Evolutionary conservation across 1,140 invertebrate species (phyloP).

Genomic region (Drosophila pachea): DNA sequence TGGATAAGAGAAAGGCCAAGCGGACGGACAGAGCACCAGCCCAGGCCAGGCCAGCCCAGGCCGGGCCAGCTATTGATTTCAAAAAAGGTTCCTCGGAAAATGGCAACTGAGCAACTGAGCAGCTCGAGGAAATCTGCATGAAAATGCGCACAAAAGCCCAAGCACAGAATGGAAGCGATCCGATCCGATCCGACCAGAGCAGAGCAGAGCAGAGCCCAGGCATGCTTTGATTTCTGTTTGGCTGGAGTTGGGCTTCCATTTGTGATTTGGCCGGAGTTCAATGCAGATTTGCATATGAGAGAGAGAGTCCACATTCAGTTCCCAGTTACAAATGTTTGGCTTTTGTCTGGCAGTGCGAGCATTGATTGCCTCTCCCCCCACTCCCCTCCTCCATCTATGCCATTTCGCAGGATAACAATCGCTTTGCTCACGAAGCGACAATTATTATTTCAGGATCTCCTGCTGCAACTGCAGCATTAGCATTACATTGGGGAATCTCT

Average conservation of each 20-base stretch:
- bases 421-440: constrained; percentile 52
- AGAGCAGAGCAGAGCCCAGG: constrained; percentile 23
- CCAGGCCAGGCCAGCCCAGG: neutral
- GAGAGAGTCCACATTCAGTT: no score
- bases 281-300: constrained; percentile 45
- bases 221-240: constrained; percentile 25
- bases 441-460: constrained; percentile 50
- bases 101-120: constrained; percentile 38
- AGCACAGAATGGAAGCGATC: constrained; percentile 34
- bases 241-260: constrained; percentile 34
- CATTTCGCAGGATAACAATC: constrained; percentile 34
- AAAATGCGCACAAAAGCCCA: constrained; percentile 71
- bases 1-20: constrained; percentile 50
- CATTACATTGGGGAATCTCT: constrained; percentile 53
- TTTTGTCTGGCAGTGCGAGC: constrained; percentile 35
- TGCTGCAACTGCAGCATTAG: constrained; percentile 35
- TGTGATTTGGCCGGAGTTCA: constrained; percentile 26
- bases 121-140: constrained; percentile 62
- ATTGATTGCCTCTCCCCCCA: constrained; percentile 10
- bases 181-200: constrained; percentile 11
- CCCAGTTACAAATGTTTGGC: constrained; percentile 59
- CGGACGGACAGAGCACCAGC: no score
- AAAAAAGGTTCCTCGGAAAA: constrained; percentile 64
- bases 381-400: neutral
- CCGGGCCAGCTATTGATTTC: constrained; percentile 63